A percentile compares a stretch with the other conserved stretches of the same genome.
These are phyloP conservation scores for Botia kubotai DNA, from an alignment of 2,797 vertebrate species.

Conservation along the genomic window DNA sequence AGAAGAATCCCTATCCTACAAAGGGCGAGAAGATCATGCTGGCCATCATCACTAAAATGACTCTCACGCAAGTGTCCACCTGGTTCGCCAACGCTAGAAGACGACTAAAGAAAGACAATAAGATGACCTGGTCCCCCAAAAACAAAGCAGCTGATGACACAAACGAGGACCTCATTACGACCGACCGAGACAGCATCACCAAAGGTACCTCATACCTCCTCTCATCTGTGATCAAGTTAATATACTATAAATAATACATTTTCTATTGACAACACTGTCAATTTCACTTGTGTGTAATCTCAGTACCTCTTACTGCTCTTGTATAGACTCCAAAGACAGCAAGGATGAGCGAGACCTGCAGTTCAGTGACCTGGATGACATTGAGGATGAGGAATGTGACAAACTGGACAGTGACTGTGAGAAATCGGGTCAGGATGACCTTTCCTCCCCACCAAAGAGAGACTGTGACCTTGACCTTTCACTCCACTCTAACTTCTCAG, in stretches of 20 bases:
- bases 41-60: slow-evolving; percentile 93
- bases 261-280: background rate
- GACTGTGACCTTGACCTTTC: slow-evolving; percentile 78
- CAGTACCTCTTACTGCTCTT: slow-evolving; percentile 11
- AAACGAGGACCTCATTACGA: slow-evolving; percentile 81
- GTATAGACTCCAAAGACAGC: slow-evolving; percentile 78
- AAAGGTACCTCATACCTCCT: slow-evolving; percentile 72
- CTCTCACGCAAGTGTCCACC: slow-evolving; percentile 89
- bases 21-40: slow-evolving; percentile 92
- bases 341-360: slow-evolving; percentile 84
- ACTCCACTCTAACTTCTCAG: slow-evolving; percentile 76
- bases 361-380: slow-evolving; percentile 89
- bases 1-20: slow-evolving; percentile 89
- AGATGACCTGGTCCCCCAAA: slow-evolving; percentile 94
- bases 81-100: slow-evolving; percentile 89
- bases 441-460: slow-evolving; percentile 72
- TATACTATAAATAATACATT: background rate
- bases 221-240: background rate
- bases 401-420: slow-evolving; percentile 85
- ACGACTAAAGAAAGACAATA: slow-evolving; percentile 89
- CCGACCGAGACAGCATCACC: slow-evolving; percentile 72
- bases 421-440: slow-evolving; percentile 70
- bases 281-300: background rate
- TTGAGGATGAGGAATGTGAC: slow-evolving; percentile 87
- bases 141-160: slow-evolving; percentile 90